Evolutionary conservation across 2,888 invertebrate species (phyloP).

Genomic region (Leucophenga maculata): DNA sequence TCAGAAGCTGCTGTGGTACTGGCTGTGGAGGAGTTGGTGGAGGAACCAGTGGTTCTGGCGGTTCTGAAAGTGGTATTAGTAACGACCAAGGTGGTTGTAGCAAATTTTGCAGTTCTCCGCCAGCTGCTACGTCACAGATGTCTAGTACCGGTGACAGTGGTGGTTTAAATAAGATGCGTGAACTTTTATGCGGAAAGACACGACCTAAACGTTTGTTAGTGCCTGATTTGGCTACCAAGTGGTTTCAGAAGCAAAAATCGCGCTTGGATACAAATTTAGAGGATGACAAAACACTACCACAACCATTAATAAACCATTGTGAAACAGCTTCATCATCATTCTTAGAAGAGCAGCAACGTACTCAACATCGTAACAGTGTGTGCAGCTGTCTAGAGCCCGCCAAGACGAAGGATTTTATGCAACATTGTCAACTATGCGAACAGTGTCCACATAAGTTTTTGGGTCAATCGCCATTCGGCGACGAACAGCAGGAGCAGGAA

Average conservation of each 20-base stretch:
- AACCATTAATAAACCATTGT: neutral
- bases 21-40: no score
- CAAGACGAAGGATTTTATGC: neutral
- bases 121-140: no score
- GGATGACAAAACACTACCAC: neutral
- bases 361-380: neutral
- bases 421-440: neutral
- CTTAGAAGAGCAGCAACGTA: neutral
- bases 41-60: no score
- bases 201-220: constrained; percentile 44
- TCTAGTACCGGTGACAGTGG: no score
- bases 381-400: neutral
- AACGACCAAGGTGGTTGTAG: no score
- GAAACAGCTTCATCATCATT: neutral
- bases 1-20: no score
- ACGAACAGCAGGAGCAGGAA: neutral
- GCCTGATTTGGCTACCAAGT: constrained; percentile 55
- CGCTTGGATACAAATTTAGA: constrained; percentile 20
- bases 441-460: neutral
- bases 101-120: no score
- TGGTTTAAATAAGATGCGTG: no score
- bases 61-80: no score
- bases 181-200: no score
- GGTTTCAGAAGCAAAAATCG: constrained; percentile 55
- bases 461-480: neutral